These are phyloP conservation scores for Anarrhichthys ocellatus DNA, from an alignment of 2,113 vertebrate species.

Conservation along the genomic window DNA sequence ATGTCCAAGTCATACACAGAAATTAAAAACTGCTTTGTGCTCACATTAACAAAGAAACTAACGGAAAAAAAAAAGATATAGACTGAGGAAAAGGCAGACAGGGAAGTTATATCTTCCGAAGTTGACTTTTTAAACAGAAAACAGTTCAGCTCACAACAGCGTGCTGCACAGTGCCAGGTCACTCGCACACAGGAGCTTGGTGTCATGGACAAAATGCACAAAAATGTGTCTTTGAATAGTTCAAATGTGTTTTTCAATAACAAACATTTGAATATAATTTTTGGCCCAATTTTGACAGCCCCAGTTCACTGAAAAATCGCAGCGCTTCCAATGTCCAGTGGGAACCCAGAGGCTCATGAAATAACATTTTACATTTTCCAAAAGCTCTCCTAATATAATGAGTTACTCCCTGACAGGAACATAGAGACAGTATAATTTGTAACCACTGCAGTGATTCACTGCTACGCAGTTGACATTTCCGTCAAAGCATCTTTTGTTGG, in stretches of 20 bases:
- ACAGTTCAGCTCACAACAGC: too few species aligned
- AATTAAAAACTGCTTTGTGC: conserved; percentile 9
- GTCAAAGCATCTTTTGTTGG: conserved; percentile 41
- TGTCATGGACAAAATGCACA: neutral
- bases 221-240: neutral
- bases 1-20: conserved; percentile 32
- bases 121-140: neutral
- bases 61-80: neutral
- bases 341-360: neutral
- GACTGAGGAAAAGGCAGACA: neutral
- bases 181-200: too few species aligned
- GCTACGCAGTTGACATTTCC: conserved; percentile 45
- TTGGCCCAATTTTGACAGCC: neutral
- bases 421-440: conserved; percentile 14
- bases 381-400: conserved; percentile 5
- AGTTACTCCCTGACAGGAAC: neutral
- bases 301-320: too few species aligned
- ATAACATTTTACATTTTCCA: conserved; percentile 19
- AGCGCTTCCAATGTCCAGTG: neutral
- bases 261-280: neutral
- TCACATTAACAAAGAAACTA: neutral
- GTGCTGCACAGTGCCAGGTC: too few species aligned
- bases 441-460: neutral
- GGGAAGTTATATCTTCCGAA: neutral
- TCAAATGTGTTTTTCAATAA: neutral